Percentiles rank a stretch among this genome's conserved stretches.
phyloP scores from a whole-genome alignment of 2,888 invertebrate genomes.

The Coleophora flavipennella region DNA sequence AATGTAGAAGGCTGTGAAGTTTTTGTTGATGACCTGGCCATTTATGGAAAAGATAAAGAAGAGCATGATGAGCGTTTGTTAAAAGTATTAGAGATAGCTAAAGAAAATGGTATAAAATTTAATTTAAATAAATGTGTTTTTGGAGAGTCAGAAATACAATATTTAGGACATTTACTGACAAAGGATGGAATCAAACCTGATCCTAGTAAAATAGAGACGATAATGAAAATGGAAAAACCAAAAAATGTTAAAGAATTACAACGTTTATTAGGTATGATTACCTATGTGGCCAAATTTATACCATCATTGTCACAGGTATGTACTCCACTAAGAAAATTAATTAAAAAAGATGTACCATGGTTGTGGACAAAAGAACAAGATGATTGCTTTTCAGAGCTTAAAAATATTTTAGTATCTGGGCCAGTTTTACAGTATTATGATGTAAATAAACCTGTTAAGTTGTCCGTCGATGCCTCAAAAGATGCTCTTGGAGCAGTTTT shows the following conservation, averaged over 20 bases:
- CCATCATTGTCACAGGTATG: slow-evolving; percentile 9
- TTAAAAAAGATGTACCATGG: slow-evolving; percentile 8
- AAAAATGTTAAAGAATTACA: slow-evolving; percentile 10
- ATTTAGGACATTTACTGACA: too few species aligned
- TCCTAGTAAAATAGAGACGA: slow-evolving; percentile 8
- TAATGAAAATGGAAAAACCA: slow-evolving; percentile 6
- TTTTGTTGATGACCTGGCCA: not conserved
- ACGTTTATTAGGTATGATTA: slow-evolving; percentile 11
- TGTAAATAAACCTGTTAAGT: slow-evolving; percentile 2
- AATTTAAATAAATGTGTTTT: not conserved
- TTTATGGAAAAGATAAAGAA: not conserved
- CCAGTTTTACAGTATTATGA: slow-evolving; percentile 9
- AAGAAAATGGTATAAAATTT: not conserved
- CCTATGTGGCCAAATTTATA: slow-evolving; percentile 11
- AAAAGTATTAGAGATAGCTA: not conserved
- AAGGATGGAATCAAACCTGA: too few species aligned
- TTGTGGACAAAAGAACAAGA: slow-evolving; percentile 7
- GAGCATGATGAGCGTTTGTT: not conserved
- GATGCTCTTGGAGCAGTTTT: too few species aligned
- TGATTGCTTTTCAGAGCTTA: slow-evolving; percentile 6
- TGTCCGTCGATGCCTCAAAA: slow-evolving; percentile 9
- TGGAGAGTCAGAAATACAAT: not conserved
- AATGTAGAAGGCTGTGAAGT: too few species aligned
- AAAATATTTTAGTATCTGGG: slow-evolving; percentile 4
- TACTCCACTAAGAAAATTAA: slow-evolving; percentile 6